Base-by-base conservation (phyloP, 2,888 invertebrate genomes). In the Ichneumoninae sp. region DNA sequence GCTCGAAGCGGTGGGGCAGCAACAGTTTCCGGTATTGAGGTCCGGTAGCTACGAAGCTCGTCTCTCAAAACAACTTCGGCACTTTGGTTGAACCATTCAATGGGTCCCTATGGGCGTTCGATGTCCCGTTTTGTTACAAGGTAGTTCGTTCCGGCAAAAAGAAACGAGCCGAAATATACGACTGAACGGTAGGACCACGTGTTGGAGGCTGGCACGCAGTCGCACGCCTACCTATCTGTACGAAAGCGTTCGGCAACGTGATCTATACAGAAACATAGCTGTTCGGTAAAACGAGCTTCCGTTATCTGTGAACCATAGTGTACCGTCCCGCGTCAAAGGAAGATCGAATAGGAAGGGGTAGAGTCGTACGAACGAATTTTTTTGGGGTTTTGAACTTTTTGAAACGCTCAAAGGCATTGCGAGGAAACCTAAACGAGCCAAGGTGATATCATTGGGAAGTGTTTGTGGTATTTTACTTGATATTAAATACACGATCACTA, bases 401-500 rank as follows among this genome's bases (percentile, higher is more conserved):
- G 22, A 1, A 40, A 54, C 44, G 19, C 33, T 36, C 8, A 63
- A 75, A 63, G 57, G 73, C 65, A 77, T 47, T 73, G 60, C 83
- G 60, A 68, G 74, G 83, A 83, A 84, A 84, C 85, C 84, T 85
- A n/a, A 81, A 74, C 40, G 79, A 57, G 80, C 81, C 81, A 81
- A 86, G 82, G 83, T 30, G 50, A 44, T 30, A 50, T 69, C 50
- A 50, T 30, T 69, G 22, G 30, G n/a, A 69, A 69, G 16, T 19
- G 8, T 52, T 70, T 70, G 30, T 52, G 69, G 50, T 50, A 69
- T 52, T 52, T 52, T 10, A 40, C 10, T 40, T 40, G 10, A 40
- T 3, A 40, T 40, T 40, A 10, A 40, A 40, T 40, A 10, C 40
- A 10, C 36, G 36, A 36, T 36, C 36, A 36, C 8, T 36, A 6